Conservation (phyloP, 1,140 invertebrate species). For the Leguminivora glycinivorella region DNA sequence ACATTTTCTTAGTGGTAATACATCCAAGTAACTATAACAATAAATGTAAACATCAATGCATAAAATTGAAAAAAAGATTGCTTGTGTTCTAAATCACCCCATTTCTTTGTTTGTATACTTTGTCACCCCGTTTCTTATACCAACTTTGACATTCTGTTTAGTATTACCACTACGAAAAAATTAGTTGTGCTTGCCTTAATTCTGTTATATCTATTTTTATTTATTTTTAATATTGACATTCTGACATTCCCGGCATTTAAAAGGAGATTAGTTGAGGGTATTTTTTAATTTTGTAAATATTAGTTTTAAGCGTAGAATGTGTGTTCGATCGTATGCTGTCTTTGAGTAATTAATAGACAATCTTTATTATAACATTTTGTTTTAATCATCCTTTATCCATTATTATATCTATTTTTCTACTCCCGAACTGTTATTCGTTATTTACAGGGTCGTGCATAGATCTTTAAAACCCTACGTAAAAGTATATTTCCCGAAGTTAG, state of each 20-base stretch:
- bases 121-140: too few species aligned
- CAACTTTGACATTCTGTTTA: background rate
- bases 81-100: background rate
- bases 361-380: conserved; percentile 11
- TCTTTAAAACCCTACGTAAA: too few species aligned
- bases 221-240: conserved; percentile 10
- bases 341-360: conserved; percentile 13
- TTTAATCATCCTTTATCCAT: background rate
- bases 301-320: conserved; percentile 15
- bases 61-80: background rate
- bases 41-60: background rate
- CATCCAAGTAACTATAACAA: too few species aligned
- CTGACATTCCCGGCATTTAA: conserved; percentile 25
- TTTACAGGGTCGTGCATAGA: too few species aligned
- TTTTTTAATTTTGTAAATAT: conserved; percentile 23
- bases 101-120: background rate
- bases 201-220: background rate
- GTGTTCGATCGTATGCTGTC: conserved; percentile 10
- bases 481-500: too few species aligned
- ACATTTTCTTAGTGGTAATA: background rate
- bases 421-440: too few species aligned
- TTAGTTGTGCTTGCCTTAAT: background rate
- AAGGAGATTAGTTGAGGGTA: conserved; percentile 1
- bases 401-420: too few species aligned
- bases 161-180: background rate